Conservation (phyloP, 2,113 vertebrate species). For the Tupaia tana region DNA sequence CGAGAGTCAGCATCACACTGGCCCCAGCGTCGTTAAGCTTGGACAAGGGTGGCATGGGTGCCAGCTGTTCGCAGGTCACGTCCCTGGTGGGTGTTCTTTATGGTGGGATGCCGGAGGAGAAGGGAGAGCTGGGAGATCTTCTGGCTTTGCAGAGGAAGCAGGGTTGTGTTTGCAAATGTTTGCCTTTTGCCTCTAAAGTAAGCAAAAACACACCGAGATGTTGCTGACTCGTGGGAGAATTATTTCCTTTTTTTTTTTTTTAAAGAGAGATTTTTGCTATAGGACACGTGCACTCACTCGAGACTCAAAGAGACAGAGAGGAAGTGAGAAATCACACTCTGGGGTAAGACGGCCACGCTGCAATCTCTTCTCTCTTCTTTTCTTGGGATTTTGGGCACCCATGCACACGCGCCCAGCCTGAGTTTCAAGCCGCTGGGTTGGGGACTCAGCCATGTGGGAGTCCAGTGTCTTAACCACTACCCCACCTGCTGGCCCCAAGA, state of each 20-base stretch:
- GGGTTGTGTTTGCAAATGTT: background rate
- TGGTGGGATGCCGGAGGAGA: background rate
- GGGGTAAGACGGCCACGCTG: no score
- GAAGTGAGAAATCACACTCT: no score
- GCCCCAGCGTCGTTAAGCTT: background rate
- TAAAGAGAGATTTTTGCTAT: no score
- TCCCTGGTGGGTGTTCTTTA: background rate
- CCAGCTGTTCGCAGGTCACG: rapidly evolving
- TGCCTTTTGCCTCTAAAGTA: background rate
- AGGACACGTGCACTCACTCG: no score
- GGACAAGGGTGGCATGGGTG: background rate
- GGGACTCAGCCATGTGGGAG: no score
- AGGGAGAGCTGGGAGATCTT: no score
- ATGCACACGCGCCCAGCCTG: no score
- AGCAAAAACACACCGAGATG: background rate
- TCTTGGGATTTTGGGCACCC: no score
- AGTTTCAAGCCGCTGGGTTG: no score
- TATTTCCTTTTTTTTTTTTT: background rate
- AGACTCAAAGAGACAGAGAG: no score
- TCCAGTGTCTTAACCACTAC: no score
- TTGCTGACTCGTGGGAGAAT: background rate
- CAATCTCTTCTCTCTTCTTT: no score
- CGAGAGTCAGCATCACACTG: background rate
- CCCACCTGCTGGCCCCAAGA: background rate
- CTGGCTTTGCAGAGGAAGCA: background rate